phyloP scores from a whole-genome alignment of 2,888 invertebrate genomes.

The Frankliniella fusca region DNA sequence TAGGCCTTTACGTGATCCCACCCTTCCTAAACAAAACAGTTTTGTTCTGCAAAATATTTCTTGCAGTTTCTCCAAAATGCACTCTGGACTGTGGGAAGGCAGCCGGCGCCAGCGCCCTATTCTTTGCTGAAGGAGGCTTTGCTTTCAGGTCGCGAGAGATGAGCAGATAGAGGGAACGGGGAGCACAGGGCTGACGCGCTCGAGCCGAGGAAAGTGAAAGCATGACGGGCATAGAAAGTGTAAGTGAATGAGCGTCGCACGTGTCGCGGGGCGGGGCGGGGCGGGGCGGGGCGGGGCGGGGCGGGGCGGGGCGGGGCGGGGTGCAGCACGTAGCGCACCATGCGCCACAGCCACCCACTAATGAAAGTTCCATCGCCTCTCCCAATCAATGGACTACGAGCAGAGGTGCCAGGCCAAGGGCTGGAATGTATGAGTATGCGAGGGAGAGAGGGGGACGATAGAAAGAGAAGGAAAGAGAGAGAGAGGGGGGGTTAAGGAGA shows the following conservation, averaged over 20 bases:
- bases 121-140: too few relatives aligned
- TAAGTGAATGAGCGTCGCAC: conserved; percentile 13
- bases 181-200: neutral
- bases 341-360: too few relatives aligned
- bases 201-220: conserved; percentile 1
- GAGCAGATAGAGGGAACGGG: neutral
- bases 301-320: neutral
- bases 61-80: too few relatives aligned
- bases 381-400: too few relatives aligned
- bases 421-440: too few relatives aligned
- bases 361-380: too few relatives aligned
- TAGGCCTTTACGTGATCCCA: too few relatives aligned
- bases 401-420: too few relatives aligned
- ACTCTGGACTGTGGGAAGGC: too few relatives aligned
- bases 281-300: neutral
- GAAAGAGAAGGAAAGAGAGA: neutral
- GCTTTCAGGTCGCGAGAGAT: neutral
- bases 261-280: neutral
- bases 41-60: too few relatives aligned
- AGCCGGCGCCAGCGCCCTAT: too few relatives aligned
- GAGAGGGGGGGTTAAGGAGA: neutral
- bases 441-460: neutral
- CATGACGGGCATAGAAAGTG: conserved; percentile 26
- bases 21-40: too few relatives aligned
- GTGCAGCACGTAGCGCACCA: neutral